Conservation (phyloP, 2,113 vertebrate genomes). For the Dascyllus trimaculatus region DNA sequence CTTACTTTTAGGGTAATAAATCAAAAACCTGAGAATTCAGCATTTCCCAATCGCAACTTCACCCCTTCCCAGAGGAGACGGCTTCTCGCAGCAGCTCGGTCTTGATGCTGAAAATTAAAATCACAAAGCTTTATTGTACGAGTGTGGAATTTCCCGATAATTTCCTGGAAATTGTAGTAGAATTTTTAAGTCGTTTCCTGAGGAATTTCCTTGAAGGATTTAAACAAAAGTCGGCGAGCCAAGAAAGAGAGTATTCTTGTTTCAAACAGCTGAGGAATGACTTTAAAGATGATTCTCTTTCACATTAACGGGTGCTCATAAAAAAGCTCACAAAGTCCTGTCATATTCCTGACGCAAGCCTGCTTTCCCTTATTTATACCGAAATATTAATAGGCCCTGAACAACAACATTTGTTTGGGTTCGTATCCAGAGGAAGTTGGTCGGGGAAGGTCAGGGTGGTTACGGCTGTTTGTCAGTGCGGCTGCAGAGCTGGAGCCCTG, state of each 20-base stretch:
- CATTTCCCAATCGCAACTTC: not conserved
- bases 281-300: constrained; percentile 4
- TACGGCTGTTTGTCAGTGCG: constrained; percentile 58
- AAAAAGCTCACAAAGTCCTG: not conserved
- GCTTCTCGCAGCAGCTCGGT: not conserved
- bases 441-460: constrained; percentile 64
- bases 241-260: not conserved
- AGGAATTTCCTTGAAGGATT: constrained; percentile 2
- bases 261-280: constrained; percentile 8
- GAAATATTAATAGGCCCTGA: constrained; percentile 64
- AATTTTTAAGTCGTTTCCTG: not conserved
- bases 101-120: not conserved
- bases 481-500: constrained; percentile 51
- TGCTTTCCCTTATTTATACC: constrained; percentile 42
- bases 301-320: not conserved
- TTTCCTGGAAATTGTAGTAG: constrained; percentile 3
- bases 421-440: constrained; percentile 61
- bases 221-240: not conserved
- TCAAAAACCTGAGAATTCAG: not conserved
- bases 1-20: not conserved
- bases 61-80: not conserved
- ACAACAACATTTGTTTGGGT: constrained; percentile 73
- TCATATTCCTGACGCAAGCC: constrained; percentile 28
- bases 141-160: constrained; percentile 10
- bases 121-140: not conserved